Conservation (phyloP, 2,113 vertebrate species). For the Pygoscelis antarcticus region DNA sequence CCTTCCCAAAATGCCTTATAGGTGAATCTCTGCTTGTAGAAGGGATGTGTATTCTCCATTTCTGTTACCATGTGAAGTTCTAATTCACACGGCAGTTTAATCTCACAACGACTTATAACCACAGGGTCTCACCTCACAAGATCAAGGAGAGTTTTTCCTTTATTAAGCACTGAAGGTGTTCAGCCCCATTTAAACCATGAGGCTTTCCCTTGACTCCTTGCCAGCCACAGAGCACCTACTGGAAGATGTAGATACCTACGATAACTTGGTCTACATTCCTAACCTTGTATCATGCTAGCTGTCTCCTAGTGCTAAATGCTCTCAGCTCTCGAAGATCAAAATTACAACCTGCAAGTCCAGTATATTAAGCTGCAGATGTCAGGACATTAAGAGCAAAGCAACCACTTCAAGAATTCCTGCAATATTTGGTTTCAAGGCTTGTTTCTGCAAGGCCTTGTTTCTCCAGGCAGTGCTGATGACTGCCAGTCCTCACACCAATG, state of each 20-base stretch:
- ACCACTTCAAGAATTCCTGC: neutral
- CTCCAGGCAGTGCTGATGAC: neutral
- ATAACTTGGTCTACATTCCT: neutral
- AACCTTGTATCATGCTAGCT: neutral
- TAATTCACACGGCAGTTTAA: neutral
- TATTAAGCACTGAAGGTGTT: neutral
- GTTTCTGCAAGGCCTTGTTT: neutral
- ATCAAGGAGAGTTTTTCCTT: neutral
- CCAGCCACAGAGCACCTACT: neutral
- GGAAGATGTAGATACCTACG: neutral
- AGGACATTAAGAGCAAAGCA: neutral
- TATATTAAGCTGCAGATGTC: neutral
- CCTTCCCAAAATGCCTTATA: neutral
- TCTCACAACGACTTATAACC: neutral
- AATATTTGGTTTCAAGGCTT: neutral
- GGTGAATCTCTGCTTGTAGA: neutral
- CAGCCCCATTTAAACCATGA: neutral
- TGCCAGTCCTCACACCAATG: neutral
- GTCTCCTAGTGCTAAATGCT: neutral
- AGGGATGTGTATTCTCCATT: neutral
- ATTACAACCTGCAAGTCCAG: neutral
- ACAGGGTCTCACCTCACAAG: neutral
- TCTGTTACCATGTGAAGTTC: neutral
- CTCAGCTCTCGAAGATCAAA: neutral
- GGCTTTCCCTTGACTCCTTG: neutral